These are phyloP conservation scores for Bradypodion pumilum DNA, from an alignment of 2,797 vertebrate genomes.

Conservation along the genomic window DNA sequence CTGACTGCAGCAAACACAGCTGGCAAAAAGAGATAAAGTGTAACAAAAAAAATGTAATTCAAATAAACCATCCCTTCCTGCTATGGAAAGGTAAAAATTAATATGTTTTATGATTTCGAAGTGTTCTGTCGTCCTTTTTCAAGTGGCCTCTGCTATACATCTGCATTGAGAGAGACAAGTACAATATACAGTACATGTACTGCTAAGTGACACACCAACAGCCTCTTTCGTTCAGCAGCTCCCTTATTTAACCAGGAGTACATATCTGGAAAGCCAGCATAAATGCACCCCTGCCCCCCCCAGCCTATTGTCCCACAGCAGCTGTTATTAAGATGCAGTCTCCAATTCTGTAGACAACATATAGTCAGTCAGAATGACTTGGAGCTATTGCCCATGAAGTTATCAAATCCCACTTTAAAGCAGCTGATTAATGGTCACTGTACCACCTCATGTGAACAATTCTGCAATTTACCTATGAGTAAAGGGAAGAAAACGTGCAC, in stretches of 20 bases:
- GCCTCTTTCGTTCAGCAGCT: no score
- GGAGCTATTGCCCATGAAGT: background rate
- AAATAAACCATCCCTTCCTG: conserved; percentile 18
- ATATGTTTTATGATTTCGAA: conserved; percentile 33
- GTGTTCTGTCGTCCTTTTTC: conserved; percentile 53
- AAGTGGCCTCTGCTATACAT: conserved; percentile 30
- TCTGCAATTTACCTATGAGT: background rate
- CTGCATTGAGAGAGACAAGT: background rate
- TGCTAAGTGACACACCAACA: no score
- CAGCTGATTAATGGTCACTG: no score
- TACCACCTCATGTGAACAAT: background rate
- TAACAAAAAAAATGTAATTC: background rate
- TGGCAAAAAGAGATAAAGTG: background rate
- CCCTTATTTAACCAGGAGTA: no score
- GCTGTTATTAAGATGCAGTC: background rate
- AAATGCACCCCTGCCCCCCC: no score
- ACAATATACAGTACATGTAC: no score
- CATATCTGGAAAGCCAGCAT: background rate
- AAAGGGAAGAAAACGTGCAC: background rate
- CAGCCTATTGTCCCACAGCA: background rate
- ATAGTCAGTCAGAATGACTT: background rate
- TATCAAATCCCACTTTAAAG: background rate
- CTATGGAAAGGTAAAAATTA: conserved; percentile 18
- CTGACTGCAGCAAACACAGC: no score
- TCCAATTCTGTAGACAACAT: background rate